Percentiles rank a stretch among this genome's conserved stretches.
These are phyloP conservation scores for Lateolabrax maculatus DNA, from an alignment of 2,797 vertebrate species.

Conservation along the genomic window DNA sequence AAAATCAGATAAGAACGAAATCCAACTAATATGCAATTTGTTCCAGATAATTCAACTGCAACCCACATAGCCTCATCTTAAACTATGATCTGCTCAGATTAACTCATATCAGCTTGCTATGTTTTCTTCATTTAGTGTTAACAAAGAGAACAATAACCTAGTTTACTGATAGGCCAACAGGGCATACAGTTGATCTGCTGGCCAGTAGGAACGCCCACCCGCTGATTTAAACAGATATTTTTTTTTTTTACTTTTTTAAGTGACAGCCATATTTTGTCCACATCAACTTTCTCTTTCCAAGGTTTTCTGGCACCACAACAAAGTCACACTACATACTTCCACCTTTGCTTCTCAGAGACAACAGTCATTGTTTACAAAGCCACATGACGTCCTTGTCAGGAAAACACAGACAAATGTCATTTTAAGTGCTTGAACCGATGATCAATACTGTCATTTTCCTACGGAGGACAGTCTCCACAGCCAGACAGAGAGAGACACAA, in stretches of 20 bases:
- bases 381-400: not conserved
- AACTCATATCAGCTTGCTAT: not conserved
- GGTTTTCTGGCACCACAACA: not conserved
- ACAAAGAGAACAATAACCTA: not conserved
- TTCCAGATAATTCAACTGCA: not conserved
- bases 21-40: not conserved
- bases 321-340: not conserved
- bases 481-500: conserved; percentile 11
- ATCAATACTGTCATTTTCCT: not conserved
- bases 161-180: not conserved
- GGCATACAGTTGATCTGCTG: not conserved
- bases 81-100: too few species aligned
- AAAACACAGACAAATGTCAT: not conserved
- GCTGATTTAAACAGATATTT: not conserved
- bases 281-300: not conserved
- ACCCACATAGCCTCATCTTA: not conserved
- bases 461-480: not conserved
- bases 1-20: not conserved
- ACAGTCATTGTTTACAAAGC: conserved; percentile 9
- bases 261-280: not conserved
- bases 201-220: not conserved
- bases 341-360: not conserved
- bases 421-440: conserved; percentile 8
- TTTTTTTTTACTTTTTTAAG: too few species aligned
- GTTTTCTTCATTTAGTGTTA: not conserved